Evolutionary conservation across 2,113 vertebrate species (phyloP).

Genomic region (Camelus dromedarius): DNA sequence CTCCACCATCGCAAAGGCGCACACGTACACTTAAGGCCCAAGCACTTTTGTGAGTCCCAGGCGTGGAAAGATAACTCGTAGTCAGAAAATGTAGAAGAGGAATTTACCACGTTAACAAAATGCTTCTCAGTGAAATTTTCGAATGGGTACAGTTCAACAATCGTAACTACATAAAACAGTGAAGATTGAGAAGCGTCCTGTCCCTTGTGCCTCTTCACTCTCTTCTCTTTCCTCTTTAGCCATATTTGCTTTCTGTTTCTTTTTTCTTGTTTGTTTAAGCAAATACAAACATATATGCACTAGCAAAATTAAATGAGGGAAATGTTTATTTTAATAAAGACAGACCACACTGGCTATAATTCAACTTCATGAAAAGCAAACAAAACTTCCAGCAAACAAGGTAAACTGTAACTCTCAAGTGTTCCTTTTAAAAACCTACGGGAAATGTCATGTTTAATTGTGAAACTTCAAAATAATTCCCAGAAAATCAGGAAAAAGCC

Average conservation of each 20-base stretch:
- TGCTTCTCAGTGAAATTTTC: background rate
- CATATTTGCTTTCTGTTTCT: background rate
- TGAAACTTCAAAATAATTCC: slow-evolving; percentile 34
- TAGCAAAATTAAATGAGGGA: background rate
- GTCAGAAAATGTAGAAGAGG: background rate
- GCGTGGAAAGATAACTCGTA: background rate
- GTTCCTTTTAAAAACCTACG: slow-evolving; percentile 25
- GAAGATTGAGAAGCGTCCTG: background rate
- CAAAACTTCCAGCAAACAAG: background rate
- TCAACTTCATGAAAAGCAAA: background rate
- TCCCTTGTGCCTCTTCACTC: background rate
- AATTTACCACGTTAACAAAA: background rate
- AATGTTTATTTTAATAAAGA: background rate
- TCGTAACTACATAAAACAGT: background rate
- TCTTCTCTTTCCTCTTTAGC: background rate
- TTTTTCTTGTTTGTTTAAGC: slow-evolving; percentile 1
- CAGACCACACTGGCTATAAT: background rate
- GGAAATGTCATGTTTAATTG: background rate
- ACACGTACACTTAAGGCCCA: background rate
- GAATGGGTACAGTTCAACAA: background rate
- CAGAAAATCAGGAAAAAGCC: slow-evolving; percentile 10
- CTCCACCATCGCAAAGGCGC: background rate
- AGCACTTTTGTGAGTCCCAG: background rate
- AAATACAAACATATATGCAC: background rate
- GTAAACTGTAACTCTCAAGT: background rate